Percentiles rank a stretch among this genome's conserved stretches.
These are phyloP conservation scores for Agriopis aurantiaria DNA, from an alignment of 2,888 invertebrate genomes.

Conservation along the genomic window DNA sequence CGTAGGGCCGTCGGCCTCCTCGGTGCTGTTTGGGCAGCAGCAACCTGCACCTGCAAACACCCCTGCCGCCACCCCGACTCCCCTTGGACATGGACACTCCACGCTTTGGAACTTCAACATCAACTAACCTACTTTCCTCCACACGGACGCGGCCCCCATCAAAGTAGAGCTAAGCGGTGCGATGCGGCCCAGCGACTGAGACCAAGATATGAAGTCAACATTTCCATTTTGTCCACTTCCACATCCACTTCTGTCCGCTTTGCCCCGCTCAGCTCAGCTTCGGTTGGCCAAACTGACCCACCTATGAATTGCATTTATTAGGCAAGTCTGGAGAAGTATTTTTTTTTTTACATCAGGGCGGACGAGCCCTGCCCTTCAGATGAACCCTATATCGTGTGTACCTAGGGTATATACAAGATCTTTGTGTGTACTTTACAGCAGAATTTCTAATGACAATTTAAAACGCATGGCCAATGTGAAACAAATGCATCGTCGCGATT, in stretches of 20 bases:
- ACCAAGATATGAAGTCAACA: neutral
- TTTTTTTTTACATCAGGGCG: neutral
- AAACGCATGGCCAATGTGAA: no score
- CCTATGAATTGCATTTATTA: neutral
- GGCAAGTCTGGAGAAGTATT: neutral
- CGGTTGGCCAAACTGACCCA: neutral
- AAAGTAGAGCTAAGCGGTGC: neutral
- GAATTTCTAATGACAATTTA: no score
- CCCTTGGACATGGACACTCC: constrained; percentile 46
- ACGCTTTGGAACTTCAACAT: constrained; percentile 63
- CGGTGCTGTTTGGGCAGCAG: constrained; percentile 48
- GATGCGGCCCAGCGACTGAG: no score
- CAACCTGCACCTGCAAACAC: constrained; percentile 52
- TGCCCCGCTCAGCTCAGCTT: neutral
- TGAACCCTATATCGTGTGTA: no score
- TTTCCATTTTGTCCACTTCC: neutral
- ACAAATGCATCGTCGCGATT: no score
- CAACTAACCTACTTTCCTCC: constrained; percentile 50
- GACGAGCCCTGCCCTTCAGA: no score
- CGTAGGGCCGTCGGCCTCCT: constrained; percentile 55
- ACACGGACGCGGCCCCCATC: neutral
- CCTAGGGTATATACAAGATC: no score
- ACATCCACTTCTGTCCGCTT: neutral
- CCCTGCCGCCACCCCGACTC: constrained; percentile 58
- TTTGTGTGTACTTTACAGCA: no score